Percentiles rank a stretch among this genome's conserved stretches.
phyloP scores from a whole-genome alignment of 1,140 invertebrate genomes.

The Drosophila nebulosa region DNA sequence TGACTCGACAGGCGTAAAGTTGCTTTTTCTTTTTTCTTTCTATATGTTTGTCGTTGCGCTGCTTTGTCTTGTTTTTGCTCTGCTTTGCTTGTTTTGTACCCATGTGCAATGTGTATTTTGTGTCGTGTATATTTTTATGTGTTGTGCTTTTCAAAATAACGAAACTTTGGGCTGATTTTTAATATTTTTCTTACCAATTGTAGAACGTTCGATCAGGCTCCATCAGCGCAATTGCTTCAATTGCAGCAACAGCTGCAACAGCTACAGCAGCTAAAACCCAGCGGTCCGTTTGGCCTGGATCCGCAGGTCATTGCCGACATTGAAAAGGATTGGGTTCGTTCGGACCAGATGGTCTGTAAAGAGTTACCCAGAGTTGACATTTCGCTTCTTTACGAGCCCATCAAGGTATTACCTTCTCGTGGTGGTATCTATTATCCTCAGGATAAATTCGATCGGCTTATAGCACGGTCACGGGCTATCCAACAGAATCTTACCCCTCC shows the following conservation, averaged over 20 bases:
- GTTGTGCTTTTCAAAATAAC: background rate
- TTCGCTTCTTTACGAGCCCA: slow-evolving; percentile 83
- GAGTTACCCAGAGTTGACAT: slow-evolving; percentile 82
- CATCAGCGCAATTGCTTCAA: slow-evolving; percentile 52
- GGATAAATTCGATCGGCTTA: slow-evolving; percentile 81
- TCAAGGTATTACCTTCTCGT: slow-evolving; percentile 79
- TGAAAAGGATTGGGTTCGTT: slow-evolving; percentile 81
- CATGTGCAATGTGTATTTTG: slow-evolving; percentile 3
- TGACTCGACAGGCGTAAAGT: slow-evolving; percentile 78
- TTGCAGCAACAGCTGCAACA: slow-evolving; percentile 57
- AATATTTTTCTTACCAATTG: background rate
- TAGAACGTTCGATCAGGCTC: slow-evolving; percentile 74
- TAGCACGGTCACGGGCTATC: slow-evolving; percentile 57
- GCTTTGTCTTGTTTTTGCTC: slow-evolving; percentile 16
- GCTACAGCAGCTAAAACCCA: slow-evolving; percentile 60
- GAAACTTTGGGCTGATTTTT: background rate
- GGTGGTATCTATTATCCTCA: slow-evolving; percentile 82
- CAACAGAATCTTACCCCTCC: slow-evolving; percentile 51
- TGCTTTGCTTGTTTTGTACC: slow-evolving; percentile 21
- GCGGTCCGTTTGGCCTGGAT: slow-evolving; percentile 88
- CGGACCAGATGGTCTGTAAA: slow-evolving; percentile 75
- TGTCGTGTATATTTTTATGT: background rate
- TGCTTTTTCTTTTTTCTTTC: slow-evolving; percentile 58
- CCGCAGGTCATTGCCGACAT: slow-evolving; percentile 85
- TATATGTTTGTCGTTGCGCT: slow-evolving; percentile 11